Conservation (phyloP, 2,113 vertebrate species). For the Spea multiplicata region DNA sequence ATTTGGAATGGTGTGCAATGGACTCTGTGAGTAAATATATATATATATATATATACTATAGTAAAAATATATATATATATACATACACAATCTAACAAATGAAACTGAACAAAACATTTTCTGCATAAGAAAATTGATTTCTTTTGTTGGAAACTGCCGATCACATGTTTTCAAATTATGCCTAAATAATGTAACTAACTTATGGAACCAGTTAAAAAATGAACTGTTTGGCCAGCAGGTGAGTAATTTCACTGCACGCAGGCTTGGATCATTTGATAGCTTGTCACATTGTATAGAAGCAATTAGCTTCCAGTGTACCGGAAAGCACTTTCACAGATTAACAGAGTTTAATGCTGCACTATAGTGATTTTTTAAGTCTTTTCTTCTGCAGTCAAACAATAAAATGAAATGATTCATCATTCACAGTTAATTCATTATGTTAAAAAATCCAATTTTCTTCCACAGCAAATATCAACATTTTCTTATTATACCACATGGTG, state of each 20-base stretch:
- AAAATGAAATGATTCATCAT: slow-evolving; percentile 43
- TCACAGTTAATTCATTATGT: slow-evolving; percentile 33
- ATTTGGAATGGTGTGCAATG: too few species aligned
- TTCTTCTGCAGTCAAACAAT: slow-evolving; percentile 29
- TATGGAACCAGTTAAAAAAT: slow-evolving; percentile 13
- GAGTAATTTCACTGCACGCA: slow-evolving; percentile 23
- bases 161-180: neutral
- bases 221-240: slow-evolving; percentile 4
- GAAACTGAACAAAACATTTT: too few species aligned
- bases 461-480: slow-evolving; percentile 26
- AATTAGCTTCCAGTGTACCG: slow-evolving; percentile 45
- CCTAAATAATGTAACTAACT: slow-evolving; percentile 16
- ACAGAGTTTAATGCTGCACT: slow-evolving; percentile 50
- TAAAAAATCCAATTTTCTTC: slow-evolving; percentile 33
- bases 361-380: slow-evolving; percentile 42
- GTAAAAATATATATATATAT: too few species aligned
- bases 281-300: slow-evolving; percentile 39
- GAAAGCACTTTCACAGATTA: slow-evolving; percentile 56
- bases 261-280: slow-evolving; percentile 40
- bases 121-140: too few species aligned
- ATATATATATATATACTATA: too few species aligned
- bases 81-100: too few species aligned
- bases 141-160: too few species aligned
- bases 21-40: too few species aligned
- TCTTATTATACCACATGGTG: slow-evolving; percentile 16